Evolutionary conservation across 2,113 vertebrate species (phyloP).

Genomic region (Syngnathus typhle): DNA sequence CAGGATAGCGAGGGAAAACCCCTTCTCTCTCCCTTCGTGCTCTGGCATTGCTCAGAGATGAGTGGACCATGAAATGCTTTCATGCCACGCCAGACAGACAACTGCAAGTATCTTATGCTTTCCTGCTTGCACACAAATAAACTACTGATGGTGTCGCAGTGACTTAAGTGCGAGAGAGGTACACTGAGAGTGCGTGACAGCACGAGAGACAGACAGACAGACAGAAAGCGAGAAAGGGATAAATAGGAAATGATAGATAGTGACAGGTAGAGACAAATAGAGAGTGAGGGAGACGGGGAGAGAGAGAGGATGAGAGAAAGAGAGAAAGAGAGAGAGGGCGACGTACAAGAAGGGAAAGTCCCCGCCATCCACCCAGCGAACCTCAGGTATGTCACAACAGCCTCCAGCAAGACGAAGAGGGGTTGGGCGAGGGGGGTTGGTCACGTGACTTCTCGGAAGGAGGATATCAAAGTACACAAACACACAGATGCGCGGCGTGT

Average conservation of each 20-base stretch:
- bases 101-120: background rate
- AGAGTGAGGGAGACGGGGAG: slow-evolving; percentile 29
- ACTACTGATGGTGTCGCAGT: slow-evolving; percentile 30
- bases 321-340: slow-evolving; percentile 46
- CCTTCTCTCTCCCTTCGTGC: slow-evolving; percentile 60
- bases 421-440: slow-evolving; percentile 10
- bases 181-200: slow-evolving; percentile 15
- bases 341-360: slow-evolving; percentile 68
- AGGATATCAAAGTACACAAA: slow-evolving; percentile 56
- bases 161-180: slow-evolving; percentile 10
- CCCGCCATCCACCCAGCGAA: slow-evolving; percentile 68
- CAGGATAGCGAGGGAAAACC: slow-evolving; percentile 68
- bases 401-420: slow-evolving; percentile 29
- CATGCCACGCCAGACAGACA: slow-evolving; percentile 27
- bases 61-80: slow-evolving; percentile 38
- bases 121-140: slow-evolving; percentile 27
- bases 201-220: slow-evolving; percentile 26
- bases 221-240: slow-evolving; percentile 23
- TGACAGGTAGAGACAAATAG: slow-evolving; percentile 31
- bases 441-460: slow-evolving; percentile 78
- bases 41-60: slow-evolving; percentile 55
- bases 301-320: slow-evolving; percentile 28
- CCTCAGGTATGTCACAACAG: slow-evolving; percentile 73
- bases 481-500: background rate
- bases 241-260: slow-evolving; percentile 35